A percentile compares a stretch with the other conserved stretches of the same genome.
These are phyloP conservation scores for Drosophila parthenogenetica DNA, from an alignment of 2,888 invertebrate genomes.

Conservation along the genomic window DNA sequence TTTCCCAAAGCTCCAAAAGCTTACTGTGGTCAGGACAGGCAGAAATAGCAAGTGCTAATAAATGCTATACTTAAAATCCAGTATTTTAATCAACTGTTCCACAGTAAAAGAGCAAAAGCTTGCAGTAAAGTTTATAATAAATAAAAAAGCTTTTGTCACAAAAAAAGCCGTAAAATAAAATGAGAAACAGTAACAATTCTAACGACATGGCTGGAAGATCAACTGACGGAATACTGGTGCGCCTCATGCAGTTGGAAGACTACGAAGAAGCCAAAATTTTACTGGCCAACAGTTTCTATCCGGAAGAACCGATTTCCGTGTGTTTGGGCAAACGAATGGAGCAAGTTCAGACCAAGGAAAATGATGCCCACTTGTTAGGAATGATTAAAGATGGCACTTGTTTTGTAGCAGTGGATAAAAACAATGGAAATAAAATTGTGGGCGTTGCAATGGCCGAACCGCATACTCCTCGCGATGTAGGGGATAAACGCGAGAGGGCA, in stretches of 20 bases:
- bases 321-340: neutral
- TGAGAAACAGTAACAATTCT: neutral
- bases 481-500: neutral
- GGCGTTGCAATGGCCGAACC: slow-evolving; percentile 18
- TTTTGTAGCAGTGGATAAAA: slow-evolving; percentile 24
- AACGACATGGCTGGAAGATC: neutral
- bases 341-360: slow-evolving; percentile 5
- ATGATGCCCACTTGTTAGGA: slow-evolving; percentile 9
- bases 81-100: neutral
- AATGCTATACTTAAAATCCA: neutral
- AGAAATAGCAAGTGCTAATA: neutral
- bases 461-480: slow-evolving; percentile 14
- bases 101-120: neutral
- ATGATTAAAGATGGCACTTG: slow-evolving; percentile 33
- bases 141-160: too few species aligned
- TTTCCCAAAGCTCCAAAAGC: neutral
- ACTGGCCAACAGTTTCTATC: slow-evolving; percentile 16
- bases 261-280: slow-evolving; percentile 9
- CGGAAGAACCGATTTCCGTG: slow-evolving; percentile 15
- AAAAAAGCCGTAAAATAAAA: neutral
- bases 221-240: neutral
- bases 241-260: slow-evolving; percentile 1
- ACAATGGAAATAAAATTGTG: slow-evolving; percentile 11
- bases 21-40: too few species aligned
- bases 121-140: too few species aligned